Conservation (phyloP, 1,140 invertebrate genomes). For the Heliothis virescens region DNA sequence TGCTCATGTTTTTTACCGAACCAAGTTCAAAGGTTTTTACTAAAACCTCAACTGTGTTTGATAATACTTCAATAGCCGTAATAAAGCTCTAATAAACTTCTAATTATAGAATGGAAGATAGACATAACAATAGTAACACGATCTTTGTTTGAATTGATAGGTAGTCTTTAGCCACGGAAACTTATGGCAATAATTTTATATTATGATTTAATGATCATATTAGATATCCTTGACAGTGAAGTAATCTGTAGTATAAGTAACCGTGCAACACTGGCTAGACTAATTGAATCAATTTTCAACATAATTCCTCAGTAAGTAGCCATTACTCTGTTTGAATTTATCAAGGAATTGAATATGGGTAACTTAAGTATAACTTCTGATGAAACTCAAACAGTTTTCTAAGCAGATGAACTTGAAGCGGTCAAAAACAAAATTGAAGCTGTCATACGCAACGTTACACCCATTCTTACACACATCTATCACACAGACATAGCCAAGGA, state of each 20-base stretch:
- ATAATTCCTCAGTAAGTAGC: too few species aligned
- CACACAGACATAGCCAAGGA: conserved; percentile 16
- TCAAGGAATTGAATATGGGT: background rate
- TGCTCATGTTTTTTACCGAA: background rate
- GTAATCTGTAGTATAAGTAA: background rate
- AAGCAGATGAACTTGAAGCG: background rate
- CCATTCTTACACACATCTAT: conserved; percentile 33
- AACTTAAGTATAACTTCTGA: background rate
- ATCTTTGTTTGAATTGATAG: background rate
- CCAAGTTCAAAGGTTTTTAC: background rate
- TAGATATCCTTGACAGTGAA: background rate
- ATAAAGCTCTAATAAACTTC: background rate
- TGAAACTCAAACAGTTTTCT: background rate
- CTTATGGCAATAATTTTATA: background rate
- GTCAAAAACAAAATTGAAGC: conserved; percentile 17
- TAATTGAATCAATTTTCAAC: too few species aligned
- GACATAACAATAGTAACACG: background rate
- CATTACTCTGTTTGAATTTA: background rate
- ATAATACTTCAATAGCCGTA: too few species aligned
- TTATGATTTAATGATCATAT: background rate
- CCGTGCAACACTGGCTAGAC: too few species aligned
- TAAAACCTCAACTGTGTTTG: background rate
- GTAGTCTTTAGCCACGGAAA: background rate
- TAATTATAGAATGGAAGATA: background rate
- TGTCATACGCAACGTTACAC: conserved; percentile 29